Percentiles rank a stretch among this genome's conserved stretches.
phyloP scores from a whole-genome alignment of 2,113 vertebrate species.

The Arizona elegans region DNA sequence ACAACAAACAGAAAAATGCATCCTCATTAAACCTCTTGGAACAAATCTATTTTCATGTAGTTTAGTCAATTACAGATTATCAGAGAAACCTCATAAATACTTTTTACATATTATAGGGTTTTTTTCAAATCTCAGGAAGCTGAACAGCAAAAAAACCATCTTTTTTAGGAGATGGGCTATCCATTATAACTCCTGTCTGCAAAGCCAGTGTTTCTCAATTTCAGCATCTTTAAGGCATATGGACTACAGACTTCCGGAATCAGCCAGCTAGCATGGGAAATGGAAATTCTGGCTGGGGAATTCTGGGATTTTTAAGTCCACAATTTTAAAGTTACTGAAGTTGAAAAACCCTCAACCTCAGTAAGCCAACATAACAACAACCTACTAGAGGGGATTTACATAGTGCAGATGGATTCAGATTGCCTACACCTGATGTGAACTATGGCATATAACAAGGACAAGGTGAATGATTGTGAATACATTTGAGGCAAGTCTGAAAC shows the following conservation, averaged over 20 bases:
- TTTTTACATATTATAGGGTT: not conserved
- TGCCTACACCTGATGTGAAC: not conserved
- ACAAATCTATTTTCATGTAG: conserved; percentile 2
- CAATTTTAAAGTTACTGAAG: not conserved
- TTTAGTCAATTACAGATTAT: conserved; percentile 13
- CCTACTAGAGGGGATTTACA: not conserved
- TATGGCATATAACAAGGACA: not conserved
- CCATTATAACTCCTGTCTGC: not conserved
- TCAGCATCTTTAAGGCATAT: not conserved
- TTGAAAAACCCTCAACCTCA: not conserved
- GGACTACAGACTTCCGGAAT: not conserved
- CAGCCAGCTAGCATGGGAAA: not conserved
- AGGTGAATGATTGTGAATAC: not conserved
- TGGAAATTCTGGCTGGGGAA: not conserved
- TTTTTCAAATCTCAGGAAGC: not conserved
- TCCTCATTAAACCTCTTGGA: not conserved
- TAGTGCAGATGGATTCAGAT: not conserved
- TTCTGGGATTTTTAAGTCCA: not conserved
- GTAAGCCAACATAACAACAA: not conserved
- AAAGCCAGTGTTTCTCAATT: not conserved
- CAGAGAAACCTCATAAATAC: not conserved
- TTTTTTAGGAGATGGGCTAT: not conserved
- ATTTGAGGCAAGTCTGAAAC: not conserved
- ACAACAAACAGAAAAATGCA: conserved; percentile 53
- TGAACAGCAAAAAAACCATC: not conserved